Conservation (phyloP, 1,140 invertebrate species). For the Cataglyphis hispanica region DNA sequence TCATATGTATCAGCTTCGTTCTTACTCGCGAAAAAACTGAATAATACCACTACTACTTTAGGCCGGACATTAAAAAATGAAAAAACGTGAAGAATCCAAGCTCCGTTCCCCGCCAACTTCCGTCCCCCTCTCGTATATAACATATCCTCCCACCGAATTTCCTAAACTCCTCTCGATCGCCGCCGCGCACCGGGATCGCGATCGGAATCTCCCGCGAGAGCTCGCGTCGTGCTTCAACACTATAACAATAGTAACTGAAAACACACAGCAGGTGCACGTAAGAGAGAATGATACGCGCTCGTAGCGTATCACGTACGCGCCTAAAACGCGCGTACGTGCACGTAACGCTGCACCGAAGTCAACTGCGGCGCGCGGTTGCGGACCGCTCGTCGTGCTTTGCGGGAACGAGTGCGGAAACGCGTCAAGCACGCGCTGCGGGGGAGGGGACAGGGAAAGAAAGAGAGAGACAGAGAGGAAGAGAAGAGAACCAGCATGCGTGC, state of each 20-base stretch:
- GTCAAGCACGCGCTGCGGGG: background rate
- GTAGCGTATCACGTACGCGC: background rate
- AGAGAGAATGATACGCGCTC: background rate
- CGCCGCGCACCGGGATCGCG: background rate
- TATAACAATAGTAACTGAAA: background rate
- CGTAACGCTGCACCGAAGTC: slow-evolving; percentile 46
- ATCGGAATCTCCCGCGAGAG: background rate
- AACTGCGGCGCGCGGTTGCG: slow-evolving; percentile 33
- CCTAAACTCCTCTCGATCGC: background rate
- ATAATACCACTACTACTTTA: background rate
- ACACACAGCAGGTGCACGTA: background rate
- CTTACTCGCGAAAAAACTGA: no score
- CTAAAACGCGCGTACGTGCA: slow-evolving; percentile 43
- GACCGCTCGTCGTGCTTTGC: slow-evolving; percentile 41
- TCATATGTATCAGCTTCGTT: no score
- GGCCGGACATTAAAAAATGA: background rate
- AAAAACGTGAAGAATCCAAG: background rate
- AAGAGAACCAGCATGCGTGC: slow-evolving; percentile 21
- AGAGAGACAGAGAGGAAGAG: background rate
- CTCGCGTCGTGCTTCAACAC: background rate
- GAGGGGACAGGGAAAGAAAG: background rate
- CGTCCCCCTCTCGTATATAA: background rate
- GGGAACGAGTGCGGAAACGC: slow-evolving; percentile 56
- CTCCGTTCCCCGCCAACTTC: background rate
- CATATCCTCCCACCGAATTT: background rate